Base-by-base conservation (phyloP, 2,888 invertebrate genomes). In the Margaritifera margaritifera region DNA sequence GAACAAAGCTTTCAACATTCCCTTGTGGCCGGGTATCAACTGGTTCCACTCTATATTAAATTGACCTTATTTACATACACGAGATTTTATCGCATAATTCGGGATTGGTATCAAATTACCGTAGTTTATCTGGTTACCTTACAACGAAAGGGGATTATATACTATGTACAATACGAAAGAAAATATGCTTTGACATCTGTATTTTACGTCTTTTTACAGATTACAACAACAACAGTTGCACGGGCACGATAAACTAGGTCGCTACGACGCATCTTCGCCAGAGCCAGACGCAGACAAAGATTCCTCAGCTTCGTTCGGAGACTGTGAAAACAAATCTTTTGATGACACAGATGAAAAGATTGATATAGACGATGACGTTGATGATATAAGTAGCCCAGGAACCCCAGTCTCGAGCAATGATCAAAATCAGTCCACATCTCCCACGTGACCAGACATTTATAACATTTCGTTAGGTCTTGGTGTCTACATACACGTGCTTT, bases 331-430 rank as follows among this genome's bases (percentile, higher is more conserved):
- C 25, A 77, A 66, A 61, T 65, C 71, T 51, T 77, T 71, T 1
- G 71, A 71, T 52, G 76, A 76, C 42, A 74, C 74, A 6, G 79
- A 81, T 52, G 80, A 79, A 62, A 81, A 81, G 65, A 81, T 81
- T 52, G 80, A 81, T 58, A 77, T 81, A 31, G 66, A 69, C 22
- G 78, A 80, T 62, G 75, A 77, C 61, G 78, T 77, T 22, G 80
- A 79, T 53, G 79, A 80, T 27, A 53, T 22, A 54, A 61, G 60
- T 24, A 66, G 64, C 55, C 66, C 61, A 22, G 52, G 66, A 15
- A 71, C 71, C n/a, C 74, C 74, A 6, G 68, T 67, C 11, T 72
- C 77, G 52, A 61, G 54, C 54, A 59, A 42, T 42, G 42, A 42
- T 42, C 42, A 42, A 42, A 42, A 42, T 42, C 11, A 42, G 42